A percentile compares a stretch with the other conserved stretches of the same genome.
These are phyloP conservation scores for Reticulitermes speratus DNA, from an alignment of 1,140 invertebrate genomes.

Conservation along the genomic window DNA sequence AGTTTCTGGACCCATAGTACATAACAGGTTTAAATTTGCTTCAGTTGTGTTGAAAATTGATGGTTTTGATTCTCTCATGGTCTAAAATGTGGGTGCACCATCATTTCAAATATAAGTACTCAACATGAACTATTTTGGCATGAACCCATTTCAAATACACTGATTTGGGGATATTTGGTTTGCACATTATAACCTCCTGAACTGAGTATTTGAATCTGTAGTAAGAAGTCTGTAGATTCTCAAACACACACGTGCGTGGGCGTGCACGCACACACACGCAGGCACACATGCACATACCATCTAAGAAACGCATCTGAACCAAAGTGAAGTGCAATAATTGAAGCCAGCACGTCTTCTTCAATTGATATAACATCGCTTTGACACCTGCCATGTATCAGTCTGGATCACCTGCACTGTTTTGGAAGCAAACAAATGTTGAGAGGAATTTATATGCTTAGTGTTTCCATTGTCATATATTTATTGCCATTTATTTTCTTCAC, in stretches of 20 bases:
- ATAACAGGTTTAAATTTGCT: not conserved
- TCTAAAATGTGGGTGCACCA: not conserved
- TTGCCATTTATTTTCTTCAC: not conserved
- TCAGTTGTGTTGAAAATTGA: not conserved
- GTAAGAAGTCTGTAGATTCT: not conserved
- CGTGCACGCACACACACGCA: too few relatives aligned
- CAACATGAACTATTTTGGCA: not conserved
- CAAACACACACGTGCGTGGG: too few relatives aligned
- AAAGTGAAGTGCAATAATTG: not conserved
- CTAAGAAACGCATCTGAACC: not conserved
- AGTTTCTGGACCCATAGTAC: not conserved
- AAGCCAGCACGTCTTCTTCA: not conserved
- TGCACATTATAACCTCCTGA: not conserved
- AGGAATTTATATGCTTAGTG: not conserved
- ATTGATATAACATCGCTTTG: not conserved
- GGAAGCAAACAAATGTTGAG: not conserved
- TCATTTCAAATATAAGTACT: not conserved
- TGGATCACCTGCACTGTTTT: slow-evolving; percentile 9
- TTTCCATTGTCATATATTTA: slow-evolving; percentile 17
- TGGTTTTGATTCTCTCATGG: not conserved
- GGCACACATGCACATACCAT: not conserved
- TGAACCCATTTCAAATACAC: not conserved
- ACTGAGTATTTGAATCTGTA: not conserved
- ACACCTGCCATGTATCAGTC: not conserved
- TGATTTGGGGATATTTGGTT: not conserved